Base-by-base conservation (phyloP, 2,888 invertebrate genomes). In the Poecilobothrus nobilitatus region DNA sequence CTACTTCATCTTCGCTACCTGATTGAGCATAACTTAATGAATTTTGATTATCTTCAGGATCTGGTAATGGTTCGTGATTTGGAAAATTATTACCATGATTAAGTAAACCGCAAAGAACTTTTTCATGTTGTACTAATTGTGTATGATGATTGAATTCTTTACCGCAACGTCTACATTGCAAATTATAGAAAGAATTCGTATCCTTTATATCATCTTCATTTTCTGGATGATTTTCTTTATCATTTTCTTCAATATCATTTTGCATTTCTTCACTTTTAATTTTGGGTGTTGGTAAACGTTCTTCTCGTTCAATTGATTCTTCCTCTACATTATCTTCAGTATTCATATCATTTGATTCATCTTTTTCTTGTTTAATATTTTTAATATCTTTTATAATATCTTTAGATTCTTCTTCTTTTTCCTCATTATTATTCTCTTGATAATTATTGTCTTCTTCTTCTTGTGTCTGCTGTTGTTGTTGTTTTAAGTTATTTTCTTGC, bases 101-200 rank as follows among this genome's bases (percentile, higher is more conserved):
- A 53, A 80, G 78, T 53, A 78, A 71, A 27, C 86, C 86, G 74
- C 86, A 87, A 27, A 86, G 78, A 68, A 86, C 84, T 76, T 88
- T 90, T 76, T 92, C 91, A 76, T 92, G 92, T 74, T 91, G 89
- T 75, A 89, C 83, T 69, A 89, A 79, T 71, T 87, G 87, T 63
- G 84, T 84, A 73, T 84, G 85, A 74, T 84, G 85, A 71, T 83
- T 84, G 74, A 89, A 89, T 44, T 81, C 79, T 72, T 84, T 84
- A 73, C 85, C 85, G 77, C 89, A 89, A 74, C 84, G 85, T 66
- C 80, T 78, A 79, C 89, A 89, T 71, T 83, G 84, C 68, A 84
- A 78, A 2, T 78, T 76, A 15, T 69, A 67, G 10, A 67, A 9
- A 33, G 69, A n/a, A 15, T 67, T 69, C 1, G 41, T 53, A 9